Evolutionary conservation across 2,888 invertebrate species (phyloP).

Genomic region (Lysandra coridon): DNA sequence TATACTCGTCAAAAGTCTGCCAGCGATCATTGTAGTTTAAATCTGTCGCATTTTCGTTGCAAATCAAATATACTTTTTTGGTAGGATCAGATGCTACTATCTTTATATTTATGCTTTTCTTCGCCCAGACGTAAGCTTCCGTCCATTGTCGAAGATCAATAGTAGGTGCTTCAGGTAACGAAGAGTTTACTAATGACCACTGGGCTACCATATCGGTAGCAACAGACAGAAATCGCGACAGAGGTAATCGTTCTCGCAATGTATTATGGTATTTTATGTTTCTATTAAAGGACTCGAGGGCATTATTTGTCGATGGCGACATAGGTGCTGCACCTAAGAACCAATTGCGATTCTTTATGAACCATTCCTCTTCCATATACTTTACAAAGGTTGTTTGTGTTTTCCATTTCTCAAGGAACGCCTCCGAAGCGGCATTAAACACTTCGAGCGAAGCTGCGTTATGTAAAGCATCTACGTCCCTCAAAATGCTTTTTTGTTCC

Average conservation of each 20-base stretch:
- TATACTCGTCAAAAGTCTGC: slow-evolving; percentile 14
- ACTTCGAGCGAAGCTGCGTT: background rate
- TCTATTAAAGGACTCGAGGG: background rate
- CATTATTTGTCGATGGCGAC: background rate
- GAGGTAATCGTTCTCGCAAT: background rate
- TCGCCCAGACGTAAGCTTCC: slow-evolving; percentile 20
- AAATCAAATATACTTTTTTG: slow-evolving; percentile 12
- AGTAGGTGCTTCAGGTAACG: slow-evolving; percentile 7
- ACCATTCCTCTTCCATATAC: background rate
- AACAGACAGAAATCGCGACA: background rate
- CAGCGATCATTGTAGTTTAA: too few relatives aligned
- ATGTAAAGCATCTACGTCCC: slow-evolving; percentile 17
- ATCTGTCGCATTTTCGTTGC: slow-evolving; percentile 10
- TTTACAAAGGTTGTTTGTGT: background rate
- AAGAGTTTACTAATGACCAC: background rate
- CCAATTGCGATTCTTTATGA: background rate
- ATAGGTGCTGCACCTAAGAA: background rate
- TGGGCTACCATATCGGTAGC: slow-evolving; percentile 12
- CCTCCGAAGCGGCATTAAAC: slow-evolving; percentile 23
- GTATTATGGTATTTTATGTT: background rate
- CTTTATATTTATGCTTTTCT: slow-evolving; percentile 7
- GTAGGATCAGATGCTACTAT: slow-evolving; percentile 14
- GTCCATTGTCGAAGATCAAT: slow-evolving; percentile 18
- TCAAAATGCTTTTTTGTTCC: background rate
- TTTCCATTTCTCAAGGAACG: slow-evolving; percentile 13